These are phyloP conservation scores for Mormyrops boulengeri DNA, from an alignment of 2,797 vertebrate species.

Conservation along the genomic window DNA sequence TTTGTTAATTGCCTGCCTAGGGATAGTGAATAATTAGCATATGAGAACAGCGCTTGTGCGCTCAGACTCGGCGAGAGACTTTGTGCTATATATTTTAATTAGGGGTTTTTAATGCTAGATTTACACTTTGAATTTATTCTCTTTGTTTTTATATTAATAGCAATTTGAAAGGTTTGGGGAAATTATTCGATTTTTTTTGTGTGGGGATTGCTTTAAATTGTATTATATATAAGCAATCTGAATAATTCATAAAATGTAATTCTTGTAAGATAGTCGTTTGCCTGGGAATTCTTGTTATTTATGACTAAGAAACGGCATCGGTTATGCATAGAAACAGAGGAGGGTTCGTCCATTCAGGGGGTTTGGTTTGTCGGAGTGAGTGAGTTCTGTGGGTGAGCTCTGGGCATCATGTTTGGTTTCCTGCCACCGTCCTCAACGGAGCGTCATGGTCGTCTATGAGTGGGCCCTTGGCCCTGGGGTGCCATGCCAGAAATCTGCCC, in stretches of 20 bases:
- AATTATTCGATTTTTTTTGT: background rate
- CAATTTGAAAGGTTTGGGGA: background rate
- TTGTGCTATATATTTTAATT: background rate
- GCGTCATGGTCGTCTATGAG: background rate
- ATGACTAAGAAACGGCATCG: background rate
- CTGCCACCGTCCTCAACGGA: background rate
- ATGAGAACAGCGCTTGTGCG: constrained; percentile 10
- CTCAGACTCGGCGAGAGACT: background rate
- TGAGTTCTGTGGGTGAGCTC: background rate
- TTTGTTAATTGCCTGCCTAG: constrained; percentile 38
- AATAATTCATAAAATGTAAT: constrained; percentile 11
- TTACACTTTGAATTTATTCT: background rate
- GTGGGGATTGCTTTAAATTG: background rate
- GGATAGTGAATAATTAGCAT: constrained; percentile 33
- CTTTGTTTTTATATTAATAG: background rate
- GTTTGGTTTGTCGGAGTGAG: background rate
- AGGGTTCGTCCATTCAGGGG: background rate
- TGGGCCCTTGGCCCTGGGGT: background rate
- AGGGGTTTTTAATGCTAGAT: background rate
- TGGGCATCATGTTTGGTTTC: background rate
- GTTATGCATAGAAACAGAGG: background rate
- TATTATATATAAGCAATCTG: background rate
- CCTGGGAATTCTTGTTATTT: background rate
- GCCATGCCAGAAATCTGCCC: background rate
- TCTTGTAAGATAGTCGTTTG: background rate